Conservation (phyloP, 2,888 invertebrate species). For the Drosophila macrospina region DNA sequence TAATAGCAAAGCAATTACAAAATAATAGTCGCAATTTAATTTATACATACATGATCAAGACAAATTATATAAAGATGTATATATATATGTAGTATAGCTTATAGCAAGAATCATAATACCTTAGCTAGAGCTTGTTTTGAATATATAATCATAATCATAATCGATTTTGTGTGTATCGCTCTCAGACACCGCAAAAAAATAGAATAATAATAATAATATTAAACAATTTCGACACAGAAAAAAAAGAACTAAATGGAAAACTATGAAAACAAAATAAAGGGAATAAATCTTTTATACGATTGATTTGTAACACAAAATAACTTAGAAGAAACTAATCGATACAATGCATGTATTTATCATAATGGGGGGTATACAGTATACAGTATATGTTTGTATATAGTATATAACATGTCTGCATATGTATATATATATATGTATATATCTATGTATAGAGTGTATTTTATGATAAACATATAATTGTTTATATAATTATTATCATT, state of each 20-base stretch:
- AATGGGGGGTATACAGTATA: constrained; percentile 65
- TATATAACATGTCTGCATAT: constrained; percentile 61
- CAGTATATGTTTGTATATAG: constrained; percentile 53
- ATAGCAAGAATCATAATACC: constrained; percentile 78
- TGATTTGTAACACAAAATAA: constrained; percentile 24
- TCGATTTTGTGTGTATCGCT: constrained; percentile 43
- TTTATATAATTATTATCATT: constrained; percentile 76
- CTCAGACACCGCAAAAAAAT: constrained; percentile 49
- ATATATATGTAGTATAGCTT: constrained; percentile 67
- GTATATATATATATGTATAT: constrained; percentile 39
- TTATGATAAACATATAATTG: constrained; percentile 47
- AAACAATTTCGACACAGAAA: constrained; percentile 64
- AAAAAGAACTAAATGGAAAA: constrained; percentile 38
- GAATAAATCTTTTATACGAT: constrained; percentile 26
- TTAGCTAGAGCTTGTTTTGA: constrained; percentile 62
- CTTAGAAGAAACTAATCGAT: constrained; percentile 59
- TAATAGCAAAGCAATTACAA: constrained; percentile 66
- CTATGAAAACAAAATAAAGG: constrained; percentile 37
- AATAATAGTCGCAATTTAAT: constrained; percentile 66
- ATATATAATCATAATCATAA: constrained; percentile 30
- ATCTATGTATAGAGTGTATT: constrained; percentile 27
- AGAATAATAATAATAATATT: constrained; percentile 31
- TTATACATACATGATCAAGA: constrained; percentile 71
- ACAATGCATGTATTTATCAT: constrained; percentile 61
- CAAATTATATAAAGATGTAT: constrained; percentile 23